Evolutionary conservation across 2,888 invertebrate genomes (phyloP).

Genomic region (Hypsopygia costalis): DNA sequence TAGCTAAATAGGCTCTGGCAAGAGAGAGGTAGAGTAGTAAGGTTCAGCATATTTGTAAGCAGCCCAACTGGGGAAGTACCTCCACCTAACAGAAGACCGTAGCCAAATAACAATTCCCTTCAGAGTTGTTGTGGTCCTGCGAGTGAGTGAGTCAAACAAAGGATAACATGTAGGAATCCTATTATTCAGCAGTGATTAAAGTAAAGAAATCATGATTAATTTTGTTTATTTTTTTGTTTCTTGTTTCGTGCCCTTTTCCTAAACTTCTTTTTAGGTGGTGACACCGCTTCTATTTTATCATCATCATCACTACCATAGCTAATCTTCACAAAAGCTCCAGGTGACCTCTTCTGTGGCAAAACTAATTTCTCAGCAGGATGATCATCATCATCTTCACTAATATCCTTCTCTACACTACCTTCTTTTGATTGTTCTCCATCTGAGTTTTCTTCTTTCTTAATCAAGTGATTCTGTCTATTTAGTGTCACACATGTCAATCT

Average conservation of each 20-base stretch:
- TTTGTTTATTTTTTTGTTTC: constrained; percentile 34
- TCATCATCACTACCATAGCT: constrained; percentile 53
- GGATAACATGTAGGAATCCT: constrained; percentile 26
- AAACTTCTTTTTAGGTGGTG: constrained; percentile 50
- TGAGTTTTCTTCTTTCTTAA: constrained; percentile 58
- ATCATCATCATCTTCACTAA: constrained; percentile 40
- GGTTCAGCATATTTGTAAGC: too few species aligned
- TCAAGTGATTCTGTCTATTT: constrained; percentile 64
- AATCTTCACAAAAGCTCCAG: constrained; percentile 62
- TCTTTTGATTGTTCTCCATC: constrained; percentile 29
- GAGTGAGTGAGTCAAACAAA: too few species aligned
- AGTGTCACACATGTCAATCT: constrained; percentile 87
- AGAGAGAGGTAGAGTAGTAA: too few species aligned
- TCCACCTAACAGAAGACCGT: too few species aligned
- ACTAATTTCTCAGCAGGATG: constrained; percentile 21
- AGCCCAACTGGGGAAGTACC: too few species aligned
- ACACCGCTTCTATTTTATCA: constrained; percentile 25
- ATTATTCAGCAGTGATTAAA: too few species aligned
- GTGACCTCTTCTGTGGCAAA: constrained; percentile 45
- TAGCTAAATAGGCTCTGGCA: too few species aligned
- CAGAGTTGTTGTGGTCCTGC: too few species aligned
- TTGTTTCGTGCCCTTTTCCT: constrained; percentile 59
- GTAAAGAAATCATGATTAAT: too few species aligned
- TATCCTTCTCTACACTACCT: constrained; percentile 22
- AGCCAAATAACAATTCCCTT: too few species aligned